These are phyloP conservation scores for Mylabris phalerata DNA, from an alignment of 1,140 invertebrate species.

Conservation along the genomic window DNA sequence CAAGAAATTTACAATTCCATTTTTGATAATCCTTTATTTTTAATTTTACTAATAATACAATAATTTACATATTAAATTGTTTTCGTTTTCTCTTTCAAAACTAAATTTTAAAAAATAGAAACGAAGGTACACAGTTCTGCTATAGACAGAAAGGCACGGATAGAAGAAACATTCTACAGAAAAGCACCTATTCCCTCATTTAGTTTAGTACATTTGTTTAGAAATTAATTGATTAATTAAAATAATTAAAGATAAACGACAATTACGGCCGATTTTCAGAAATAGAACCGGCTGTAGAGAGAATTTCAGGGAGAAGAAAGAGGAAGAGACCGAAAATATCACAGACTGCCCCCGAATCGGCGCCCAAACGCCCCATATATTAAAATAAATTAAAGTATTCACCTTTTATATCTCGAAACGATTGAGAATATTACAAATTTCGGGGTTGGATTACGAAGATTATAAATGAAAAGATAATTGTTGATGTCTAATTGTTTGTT, in stretches of 20 bases:
- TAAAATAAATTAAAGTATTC: too few species aligned
- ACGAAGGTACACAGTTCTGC: constrained; percentile 30
- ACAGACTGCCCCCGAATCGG: constrained; percentile 32
- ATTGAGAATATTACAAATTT: too few species aligned
- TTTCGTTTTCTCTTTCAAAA: not conserved
- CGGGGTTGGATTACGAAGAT: not conserved
- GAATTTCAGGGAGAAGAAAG: constrained; percentile 8
- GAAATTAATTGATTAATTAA: constrained; percentile 4
- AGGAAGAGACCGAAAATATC: constrained; percentile 33
- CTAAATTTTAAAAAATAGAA: constrained; percentile 22
- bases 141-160: constrained; percentile 41
- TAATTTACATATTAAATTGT: constrained; percentile 13
- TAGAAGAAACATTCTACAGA: constrained; percentile 30
- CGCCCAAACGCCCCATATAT: too few species aligned
- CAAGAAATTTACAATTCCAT: not conserved
- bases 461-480: not conserved
- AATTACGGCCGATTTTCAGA: not conserved
- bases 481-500: constrained; percentile 2
- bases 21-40: constrained; percentile 5
- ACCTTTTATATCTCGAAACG: too few species aligned
- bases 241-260: not conserved
- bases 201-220: constrained; percentile 11
- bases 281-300: not conserved
- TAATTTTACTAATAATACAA: constrained; percentile 15
- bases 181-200: constrained; percentile 16